Conservation (phyloP, 1,140 invertebrate species). For the Papilio polyxenes region DNA sequence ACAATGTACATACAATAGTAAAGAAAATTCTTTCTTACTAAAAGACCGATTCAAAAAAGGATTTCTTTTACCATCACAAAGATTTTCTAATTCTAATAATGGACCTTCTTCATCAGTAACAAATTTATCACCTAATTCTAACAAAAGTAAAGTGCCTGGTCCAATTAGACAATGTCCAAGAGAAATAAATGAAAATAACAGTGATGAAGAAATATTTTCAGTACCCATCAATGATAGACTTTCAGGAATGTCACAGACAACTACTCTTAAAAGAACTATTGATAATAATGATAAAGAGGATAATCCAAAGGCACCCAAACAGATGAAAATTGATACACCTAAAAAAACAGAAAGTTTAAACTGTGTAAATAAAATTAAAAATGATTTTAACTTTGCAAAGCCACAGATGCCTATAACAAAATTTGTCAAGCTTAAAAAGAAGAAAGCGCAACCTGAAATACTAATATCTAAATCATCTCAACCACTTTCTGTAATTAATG, state of each 20-base stretch:
- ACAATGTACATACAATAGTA: constrained; percentile 1
- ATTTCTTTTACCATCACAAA: constrained; percentile 65
- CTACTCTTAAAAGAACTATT: constrained; percentile 16
- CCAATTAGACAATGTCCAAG: background rate
- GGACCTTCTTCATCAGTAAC: constrained; percentile 45
- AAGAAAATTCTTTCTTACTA: constrained; percentile 40
- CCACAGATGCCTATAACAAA: constrained; percentile 59
- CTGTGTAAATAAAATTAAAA: constrained; percentile 29
- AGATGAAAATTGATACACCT: constrained; percentile 2
- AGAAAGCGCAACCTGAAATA: constrained; percentile 45
- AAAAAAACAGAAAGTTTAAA: constrained; percentile 32
- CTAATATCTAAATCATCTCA: constrained; percentile 54
- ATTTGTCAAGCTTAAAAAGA: constrained; percentile 40
- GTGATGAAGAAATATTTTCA: constrained; percentile 60
- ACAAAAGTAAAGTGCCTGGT: background rate
- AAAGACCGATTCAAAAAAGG: constrained; percentile 63
- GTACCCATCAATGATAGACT: constrained; percentile 43
- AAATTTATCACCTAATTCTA: constrained; percentile 23
- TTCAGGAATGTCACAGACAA: constrained; percentile 31
- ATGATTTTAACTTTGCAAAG: constrained; percentile 64
- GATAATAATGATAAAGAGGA: background rate
- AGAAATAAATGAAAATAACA: constrained; percentile 42
- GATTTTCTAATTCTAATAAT: constrained; percentile 58
- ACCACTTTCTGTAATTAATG: constrained; percentile 42
- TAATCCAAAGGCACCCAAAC: constrained; percentile 26